These are phyloP conservation scores for Stenoptilia bipunctidactyla DNA, from an alignment of 2,888 invertebrate genomes.

Conservation along the genomic window DNA sequence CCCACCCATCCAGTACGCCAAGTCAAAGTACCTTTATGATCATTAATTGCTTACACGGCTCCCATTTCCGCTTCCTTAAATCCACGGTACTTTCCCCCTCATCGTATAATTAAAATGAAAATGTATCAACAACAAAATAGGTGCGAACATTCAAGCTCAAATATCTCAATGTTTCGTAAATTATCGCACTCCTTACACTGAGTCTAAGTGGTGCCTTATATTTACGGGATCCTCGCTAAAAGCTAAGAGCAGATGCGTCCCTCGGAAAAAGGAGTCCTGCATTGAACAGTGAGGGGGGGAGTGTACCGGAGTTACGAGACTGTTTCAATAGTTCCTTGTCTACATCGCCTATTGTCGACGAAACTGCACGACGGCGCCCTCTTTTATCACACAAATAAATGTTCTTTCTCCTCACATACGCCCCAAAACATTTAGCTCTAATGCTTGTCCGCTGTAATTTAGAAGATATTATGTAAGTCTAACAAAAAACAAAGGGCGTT, in stretches of 20 bases:
- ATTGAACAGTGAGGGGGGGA: conserved; percentile 18
- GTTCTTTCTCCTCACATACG: not conserved
- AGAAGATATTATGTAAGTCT: not conserved
- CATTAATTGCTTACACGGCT: not conserved
- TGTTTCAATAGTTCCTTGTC: conserved; percentile 2
- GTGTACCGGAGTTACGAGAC: conserved; percentile 2
- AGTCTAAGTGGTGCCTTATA: conserved; percentile 22
- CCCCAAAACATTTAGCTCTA: not conserved
- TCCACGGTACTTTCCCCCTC: not conserved
- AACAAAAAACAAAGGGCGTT: conserved; percentile 20
- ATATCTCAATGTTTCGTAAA: conserved; percentile 6
- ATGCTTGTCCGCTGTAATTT: not conserved
- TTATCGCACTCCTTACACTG: conserved; percentile 6
- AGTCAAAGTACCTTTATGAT: too few relatives aligned
- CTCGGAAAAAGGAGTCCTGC: conserved; percentile 20
- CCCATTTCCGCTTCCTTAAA: not conserved
- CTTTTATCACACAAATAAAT: not conserved
- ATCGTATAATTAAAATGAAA: not conserved
- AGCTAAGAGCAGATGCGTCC: conserved; percentile 29
- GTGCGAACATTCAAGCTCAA: not conserved
- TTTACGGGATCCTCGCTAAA: conserved; percentile 24
- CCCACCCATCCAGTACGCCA: too few relatives aligned
- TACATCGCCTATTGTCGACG: too few relatives aligned
- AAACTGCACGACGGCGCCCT: not conserved
- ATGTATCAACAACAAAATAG: conserved; percentile 1